Evolutionary conservation across 2,888 invertebrate species (phyloP).

Genomic region (Trachelus iudaicus): DNA sequence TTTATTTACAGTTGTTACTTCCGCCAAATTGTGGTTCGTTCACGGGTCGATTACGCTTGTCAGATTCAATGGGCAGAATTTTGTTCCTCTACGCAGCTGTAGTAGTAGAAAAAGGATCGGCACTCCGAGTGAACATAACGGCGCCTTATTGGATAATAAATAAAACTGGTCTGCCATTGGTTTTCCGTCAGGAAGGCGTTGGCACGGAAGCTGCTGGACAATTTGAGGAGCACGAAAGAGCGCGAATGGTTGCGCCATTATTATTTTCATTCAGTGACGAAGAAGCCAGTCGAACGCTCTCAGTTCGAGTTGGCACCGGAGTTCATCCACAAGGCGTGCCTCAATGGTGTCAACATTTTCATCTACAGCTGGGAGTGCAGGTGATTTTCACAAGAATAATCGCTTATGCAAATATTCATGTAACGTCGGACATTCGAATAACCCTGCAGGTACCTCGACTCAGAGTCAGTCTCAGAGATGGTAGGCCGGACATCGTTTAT

Average conservation of each 20-base stretch:
- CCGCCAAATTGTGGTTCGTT: conserved; percentile 67
- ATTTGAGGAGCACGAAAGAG: conserved; percentile 94
- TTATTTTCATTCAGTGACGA: conserved; percentile 94
- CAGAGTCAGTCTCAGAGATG: conserved; percentile 71
- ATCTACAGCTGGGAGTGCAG: conserved; percentile 82
- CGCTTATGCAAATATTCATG: not conserved
- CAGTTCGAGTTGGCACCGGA: conserved; percentile 81
- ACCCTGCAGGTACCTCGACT: conserved; percentile 65
- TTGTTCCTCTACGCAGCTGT: conserved; percentile 81
- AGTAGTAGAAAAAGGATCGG: conserved; percentile 71
- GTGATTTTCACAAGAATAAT: conserved; percentile 57
- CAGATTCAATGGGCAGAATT: conserved; percentile 79
- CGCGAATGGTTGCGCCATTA: conserved; percentile 90
- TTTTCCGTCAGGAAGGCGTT: conserved; percentile 91
- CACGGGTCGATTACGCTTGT: conserved; percentile 77
- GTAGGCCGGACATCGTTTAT: conserved; percentile 79
- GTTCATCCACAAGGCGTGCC: conserved; percentile 69
- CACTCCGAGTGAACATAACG: conserved; percentile 76
- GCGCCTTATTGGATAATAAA: conserved; percentile 97
- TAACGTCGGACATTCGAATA: not conserved
- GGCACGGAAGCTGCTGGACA: conserved; percentile 86
- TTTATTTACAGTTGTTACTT: conserved; percentile 46
- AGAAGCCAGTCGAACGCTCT: conserved; percentile 82
- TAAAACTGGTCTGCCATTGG: conserved; percentile 93
- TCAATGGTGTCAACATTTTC: conserved; percentile 90